Conservation (phyloP, 23 tunicate genomes). For the Styela clava region DNA sequence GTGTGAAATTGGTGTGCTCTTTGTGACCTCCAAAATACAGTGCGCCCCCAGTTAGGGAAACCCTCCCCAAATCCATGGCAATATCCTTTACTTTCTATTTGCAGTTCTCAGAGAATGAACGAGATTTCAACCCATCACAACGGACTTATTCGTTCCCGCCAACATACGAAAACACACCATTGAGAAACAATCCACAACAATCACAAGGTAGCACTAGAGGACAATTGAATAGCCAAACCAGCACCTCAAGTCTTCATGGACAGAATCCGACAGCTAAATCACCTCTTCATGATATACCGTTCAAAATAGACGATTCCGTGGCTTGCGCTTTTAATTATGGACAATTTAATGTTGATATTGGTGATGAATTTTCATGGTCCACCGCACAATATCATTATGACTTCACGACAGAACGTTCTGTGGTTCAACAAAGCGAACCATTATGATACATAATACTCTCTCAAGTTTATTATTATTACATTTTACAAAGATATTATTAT, state of each 20-base stretch:
- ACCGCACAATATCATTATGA: conserved; percentile 33
- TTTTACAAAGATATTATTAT: no score
- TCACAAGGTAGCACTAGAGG: neutral
- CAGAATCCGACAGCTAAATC: neutral
- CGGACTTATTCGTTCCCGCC: neutral
- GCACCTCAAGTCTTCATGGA: neutral
- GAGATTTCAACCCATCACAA: neutral
- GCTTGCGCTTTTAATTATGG: conserved; percentile 27
- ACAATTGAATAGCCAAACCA: neutral
- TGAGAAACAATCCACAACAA: neutral
- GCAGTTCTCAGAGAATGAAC: neutral
- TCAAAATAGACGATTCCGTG: conserved; percentile 44
- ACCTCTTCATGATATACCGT: conserved; percentile 34
- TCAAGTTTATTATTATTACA: neutral
- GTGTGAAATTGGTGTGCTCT: no score
- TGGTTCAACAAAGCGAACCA: conserved; percentile 7
- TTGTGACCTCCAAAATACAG: no score
- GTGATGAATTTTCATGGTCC: conserved; percentile 30
- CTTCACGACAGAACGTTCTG: conserved; percentile 34
- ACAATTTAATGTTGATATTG: conserved; percentile 23
- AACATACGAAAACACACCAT: neutral
- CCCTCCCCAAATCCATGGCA: no score
- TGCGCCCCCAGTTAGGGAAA: no score
- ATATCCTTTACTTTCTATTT: no score
- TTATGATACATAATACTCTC: neutral